Evolutionary conservation across 2,888 invertebrate genomes (phyloP), one percentile per base, ranked within the genome.

Genomic region (Dermolepida albohirtum): DNA sequence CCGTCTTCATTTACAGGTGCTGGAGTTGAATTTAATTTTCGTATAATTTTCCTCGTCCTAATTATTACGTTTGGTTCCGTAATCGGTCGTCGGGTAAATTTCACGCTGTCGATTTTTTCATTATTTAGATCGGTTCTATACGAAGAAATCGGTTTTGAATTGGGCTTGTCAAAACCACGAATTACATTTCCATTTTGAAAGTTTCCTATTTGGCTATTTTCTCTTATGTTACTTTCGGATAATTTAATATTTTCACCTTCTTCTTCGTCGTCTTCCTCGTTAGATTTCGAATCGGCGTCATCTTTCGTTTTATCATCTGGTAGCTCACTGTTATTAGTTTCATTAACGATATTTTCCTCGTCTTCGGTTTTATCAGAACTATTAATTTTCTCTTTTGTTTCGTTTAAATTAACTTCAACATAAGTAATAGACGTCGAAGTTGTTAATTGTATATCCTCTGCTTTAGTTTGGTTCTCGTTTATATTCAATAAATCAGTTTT

Each of bases 241-340:
- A 84, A 73, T 72, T 82, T 83, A 62, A 84, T 83, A 68, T 83
- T 82, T 74, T 84, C 84, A 34, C 78, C 82, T 72, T 83, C 83
- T 47, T 77, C 76, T 40, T 74, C 71, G 34, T 74, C 70, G 22
- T 67, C 67, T 47, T 69, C 69, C 34, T 66, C 67, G 71, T 79
- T 77, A 7, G 52, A 57, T 29, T 70, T 66, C 27, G 65, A 70
- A 50, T 75, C 72, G 44, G 75, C 71, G 43, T 74, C 78, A 6
- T 72, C 72, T 62, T 70, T 70, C 14, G 77, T 76, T 39, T 67
- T 66, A 0, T 55, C 66, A 49, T 68, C 47, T 11, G 11, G 12
- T 47, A 22, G 8, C 12, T 47, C 43, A 7, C 17, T 34, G 11
- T 34, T 66, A 66, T 44, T 39, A 72, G 54, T 51, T 44, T 22